Percentiles rank a stretch among this genome's conserved stretches.
Evolutionary conservation across 2,888 invertebrate species (phyloP).

Genomic region (Polymixis lichenea): DNA sequence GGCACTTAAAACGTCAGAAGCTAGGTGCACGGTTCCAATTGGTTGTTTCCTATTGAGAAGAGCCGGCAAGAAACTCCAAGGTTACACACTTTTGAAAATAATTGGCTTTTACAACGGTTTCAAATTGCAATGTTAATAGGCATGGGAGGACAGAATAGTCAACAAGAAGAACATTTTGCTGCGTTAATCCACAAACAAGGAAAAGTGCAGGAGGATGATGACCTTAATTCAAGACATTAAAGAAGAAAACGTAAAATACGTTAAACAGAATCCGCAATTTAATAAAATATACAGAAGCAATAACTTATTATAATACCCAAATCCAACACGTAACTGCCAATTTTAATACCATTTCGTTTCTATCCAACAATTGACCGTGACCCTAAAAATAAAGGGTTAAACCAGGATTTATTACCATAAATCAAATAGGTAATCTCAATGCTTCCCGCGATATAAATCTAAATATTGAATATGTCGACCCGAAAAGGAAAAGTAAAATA

Average conservation of each 20-base stretch:
- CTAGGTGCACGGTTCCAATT: too few relatives aligned
- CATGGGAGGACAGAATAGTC: too few relatives aligned
- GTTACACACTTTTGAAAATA: too few relatives aligned
- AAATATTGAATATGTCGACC: conserved; percentile 75
- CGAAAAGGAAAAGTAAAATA: conserved; percentile 72
- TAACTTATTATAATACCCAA: conserved; percentile 43
- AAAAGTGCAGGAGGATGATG: background rate
- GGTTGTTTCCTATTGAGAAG: too few relatives aligned
- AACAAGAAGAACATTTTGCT: background rate
- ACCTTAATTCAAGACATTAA: background rate
- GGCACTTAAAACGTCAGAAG: too few relatives aligned
- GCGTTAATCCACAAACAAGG: background rate
- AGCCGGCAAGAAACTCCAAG: too few relatives aligned
- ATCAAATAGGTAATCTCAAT: conserved; percentile 68
- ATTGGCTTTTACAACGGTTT: too few relatives aligned
- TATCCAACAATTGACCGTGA: conserved; percentile 37
- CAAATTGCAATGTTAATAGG: too few relatives aligned
- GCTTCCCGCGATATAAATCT: conserved; percentile 71
- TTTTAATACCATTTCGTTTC: conserved; percentile 42
- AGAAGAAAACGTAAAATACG: background rate
- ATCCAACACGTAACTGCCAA: conserved; percentile 46
- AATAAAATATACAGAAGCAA: conserved; percentile 21
- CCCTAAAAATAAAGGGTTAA: conserved; percentile 60
- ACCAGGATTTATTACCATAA: conserved; percentile 57
- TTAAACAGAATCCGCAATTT: background rate